phyloP scores from a whole-genome alignment of 2,797 vertebrate species.

The Acanthiza pusilla region DNA sequence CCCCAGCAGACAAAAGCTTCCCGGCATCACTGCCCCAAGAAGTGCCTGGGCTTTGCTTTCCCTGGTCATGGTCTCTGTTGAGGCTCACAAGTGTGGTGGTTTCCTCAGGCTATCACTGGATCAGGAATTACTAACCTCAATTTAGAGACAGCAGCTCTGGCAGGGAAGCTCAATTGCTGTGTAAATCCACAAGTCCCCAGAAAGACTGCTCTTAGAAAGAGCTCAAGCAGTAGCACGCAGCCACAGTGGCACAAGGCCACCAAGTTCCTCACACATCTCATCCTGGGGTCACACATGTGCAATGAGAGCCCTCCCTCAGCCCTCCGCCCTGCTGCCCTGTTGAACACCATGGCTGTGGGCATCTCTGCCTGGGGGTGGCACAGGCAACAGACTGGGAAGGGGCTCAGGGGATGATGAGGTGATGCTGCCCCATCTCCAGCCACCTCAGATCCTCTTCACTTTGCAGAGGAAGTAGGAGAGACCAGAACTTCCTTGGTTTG shows the following conservation, averaged over 20 bases:
- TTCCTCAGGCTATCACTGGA: neutral
- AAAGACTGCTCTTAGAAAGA: neutral
- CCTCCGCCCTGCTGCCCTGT: neutral
- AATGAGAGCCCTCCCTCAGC: neutral
- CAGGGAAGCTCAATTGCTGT: neutral
- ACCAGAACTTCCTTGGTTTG: neutral
- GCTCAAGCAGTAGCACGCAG: neutral
- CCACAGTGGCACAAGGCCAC: neutral
- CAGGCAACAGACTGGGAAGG: neutral
- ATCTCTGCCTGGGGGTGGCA: rapidly evolving
- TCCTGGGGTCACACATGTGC: neutral
- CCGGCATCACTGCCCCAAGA: neutral
- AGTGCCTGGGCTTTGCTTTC: neutral
- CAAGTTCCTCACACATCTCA: neutral
- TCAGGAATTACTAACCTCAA: neutral
- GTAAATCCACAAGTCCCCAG: neutral
- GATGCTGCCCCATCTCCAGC: neutral
- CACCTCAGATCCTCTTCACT: neutral
- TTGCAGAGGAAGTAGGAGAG: neutral
- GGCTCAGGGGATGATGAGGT: neutral
- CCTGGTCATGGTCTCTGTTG: rapidly evolving
- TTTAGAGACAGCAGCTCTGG: neutral
- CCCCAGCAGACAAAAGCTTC: neutral
- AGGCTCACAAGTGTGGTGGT: neutral
- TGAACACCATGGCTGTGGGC: neutral